Evolutionary conservation across 1,140 invertebrate species (phyloP), one percentile per base, ranked within the genome.

Genomic region (Cephus cinctus): DNA sequence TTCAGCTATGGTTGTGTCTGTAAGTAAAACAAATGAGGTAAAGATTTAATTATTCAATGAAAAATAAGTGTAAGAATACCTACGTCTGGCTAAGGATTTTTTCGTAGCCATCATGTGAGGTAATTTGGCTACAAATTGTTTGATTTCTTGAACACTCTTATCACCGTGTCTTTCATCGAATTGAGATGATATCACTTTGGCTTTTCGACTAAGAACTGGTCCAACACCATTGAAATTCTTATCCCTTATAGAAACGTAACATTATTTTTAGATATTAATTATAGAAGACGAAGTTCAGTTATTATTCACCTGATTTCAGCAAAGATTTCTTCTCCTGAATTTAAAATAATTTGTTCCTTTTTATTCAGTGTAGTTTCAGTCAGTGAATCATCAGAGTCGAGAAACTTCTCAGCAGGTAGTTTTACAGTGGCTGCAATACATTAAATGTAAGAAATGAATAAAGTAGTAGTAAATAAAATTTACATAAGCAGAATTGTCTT

Each of bases 141-240:
- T 96, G 66, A 98, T 92, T 76, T 98, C 92, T 65, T 90, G 86
- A 16, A 98, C 86, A 9, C 92, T 89, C 70, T 93, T 93, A 27
- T 92, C 88, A 18, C 83, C 82, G 67, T 92, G 88, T 32, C 87
- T 80, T 67, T 94, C 91, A 69, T 94, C 90, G 71, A 93, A 83
- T 69, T 96, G 88, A 0, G 84, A 83, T 46, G 91, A 87, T 27
- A 98, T 92, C 5, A 86, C 75, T 69, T 89, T 92, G 0, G 93
- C 93, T 75, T 94, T 95, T 60, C 86, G 86, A 36, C 89, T 92
- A 1, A 98, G 75, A 23, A 88, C 82, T 38, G 86, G 82, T 12
- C 92, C 92, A 16, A 97, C 91, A 47, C 89, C 90, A 71, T 92
- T 94, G 66, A 98, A 98, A 75, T 93, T 95, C 76, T 92, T 93